Evolutionary conservation across 2,888 invertebrate species (phyloP), one percentile per base, ranked within the genome.

Genomic region (Apotomis capreana): DNA sequence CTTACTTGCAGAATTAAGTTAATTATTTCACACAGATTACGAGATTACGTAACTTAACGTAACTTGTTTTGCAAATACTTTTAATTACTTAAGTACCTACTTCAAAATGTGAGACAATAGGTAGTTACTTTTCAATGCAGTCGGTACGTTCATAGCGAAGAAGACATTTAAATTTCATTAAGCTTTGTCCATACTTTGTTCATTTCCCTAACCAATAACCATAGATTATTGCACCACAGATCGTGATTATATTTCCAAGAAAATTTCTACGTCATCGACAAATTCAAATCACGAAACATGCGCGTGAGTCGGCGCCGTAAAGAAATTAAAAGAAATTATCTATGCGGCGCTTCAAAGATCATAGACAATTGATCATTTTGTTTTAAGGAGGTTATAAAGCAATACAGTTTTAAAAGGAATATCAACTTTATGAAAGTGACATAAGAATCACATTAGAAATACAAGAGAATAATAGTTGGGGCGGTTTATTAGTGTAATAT

Each of bases 251-350:
- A 36, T 63, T 71, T 68, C 71, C 57, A 58, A 13, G 71, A 68
- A 71, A 61, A 52, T 71, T 67, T 67, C 61, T 51, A 61, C 69
- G 37, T 40, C 55, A 60, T 40, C 40, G 40, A 68, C 57, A 57
- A 49, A 71, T 71, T 71, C 71, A 3, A 3, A n/a, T 51, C 71
- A 71, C 71, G 67, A 9, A 49, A 13, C 4, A 3, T n/a, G 40
- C n/a, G 51, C 71, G 71, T 71, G 71, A 71, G 57, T 51, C 67
- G 67, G 71, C 67, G 4, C 37, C 44, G 57, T 67, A 68, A 71
- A 57, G 71, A 71, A 71, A 71, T 67, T 67, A 71, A 71, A 71
- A 67, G 67, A 67, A 68, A 71, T 57, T 71, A 57, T 62, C 71
- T 62, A 71, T 68, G 67, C 67, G 71, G 71, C 67, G 44, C 71